A percentile compares a stretch with the other conserved stretches of the same genome.
Evolutionary conservation across 2,888 invertebrate genomes (phyloP).

Genomic region (Diarsia rubi): DNA sequence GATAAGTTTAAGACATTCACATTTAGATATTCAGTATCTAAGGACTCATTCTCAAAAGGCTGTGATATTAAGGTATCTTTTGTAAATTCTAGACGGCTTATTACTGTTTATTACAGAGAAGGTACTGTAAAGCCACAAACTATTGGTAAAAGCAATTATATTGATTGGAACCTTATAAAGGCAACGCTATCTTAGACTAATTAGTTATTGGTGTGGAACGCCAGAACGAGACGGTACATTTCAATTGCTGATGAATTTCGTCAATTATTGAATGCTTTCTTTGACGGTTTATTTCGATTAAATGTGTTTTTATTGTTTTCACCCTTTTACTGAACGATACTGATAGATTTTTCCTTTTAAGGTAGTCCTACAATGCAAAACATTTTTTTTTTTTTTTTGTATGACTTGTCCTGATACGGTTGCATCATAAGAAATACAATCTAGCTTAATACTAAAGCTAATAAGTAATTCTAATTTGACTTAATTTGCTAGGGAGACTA

Average conservation of each 20-base stretch:
- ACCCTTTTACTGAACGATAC: background rate
- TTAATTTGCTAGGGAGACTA: too few relatives aligned
- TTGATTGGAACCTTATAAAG: conserved; percentile 2
- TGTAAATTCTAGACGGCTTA: conserved; percentile 18
- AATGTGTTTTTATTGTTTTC: too few relatives aligned
- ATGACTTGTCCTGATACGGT: too few relatives aligned
- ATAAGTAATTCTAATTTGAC: too few relatives aligned
- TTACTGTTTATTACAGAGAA: conserved; percentile 2
- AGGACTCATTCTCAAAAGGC: conserved; percentile 11
- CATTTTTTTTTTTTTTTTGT: too few relatives aligned
- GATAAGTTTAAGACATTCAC: conserved; percentile 21
- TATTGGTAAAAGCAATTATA: conserved; percentile 6
- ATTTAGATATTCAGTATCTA: conserved; percentile 23
- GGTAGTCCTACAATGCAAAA: background rate
- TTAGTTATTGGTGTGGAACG: conserved; percentile 14
- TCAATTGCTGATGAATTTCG: background rate
- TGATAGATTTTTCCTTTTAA: background rate
- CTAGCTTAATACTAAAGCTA: too few relatives aligned
- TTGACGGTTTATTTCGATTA: background rate
- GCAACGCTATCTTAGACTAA: conserved; percentile 17
- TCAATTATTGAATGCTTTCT: background rate
- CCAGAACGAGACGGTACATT: background rate
- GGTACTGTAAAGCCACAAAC: conserved; percentile 33
- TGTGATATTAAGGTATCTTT: background rate
- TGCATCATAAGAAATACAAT: too few relatives aligned